Percentiles rank a stretch among this genome's conserved stretches.
These are phyloP conservation scores for Apamea sordens DNA, from an alignment of 2,888 invertebrate species.

Conservation along the genomic window DNA sequence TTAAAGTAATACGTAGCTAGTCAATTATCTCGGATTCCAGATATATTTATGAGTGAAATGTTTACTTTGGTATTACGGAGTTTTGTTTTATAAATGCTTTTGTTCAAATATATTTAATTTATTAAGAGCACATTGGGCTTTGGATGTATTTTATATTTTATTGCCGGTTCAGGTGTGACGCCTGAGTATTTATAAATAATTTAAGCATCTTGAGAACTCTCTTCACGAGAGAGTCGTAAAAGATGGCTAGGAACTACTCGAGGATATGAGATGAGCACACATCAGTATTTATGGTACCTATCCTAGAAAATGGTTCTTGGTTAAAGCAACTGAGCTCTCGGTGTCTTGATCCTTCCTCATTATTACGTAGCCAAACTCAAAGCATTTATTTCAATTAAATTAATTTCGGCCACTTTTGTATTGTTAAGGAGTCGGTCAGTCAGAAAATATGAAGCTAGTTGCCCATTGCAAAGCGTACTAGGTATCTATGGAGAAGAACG, in stretches of 20 bases:
- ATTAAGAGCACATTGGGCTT: conserved; percentile 33
- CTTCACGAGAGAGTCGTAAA: conserved; percentile 41
- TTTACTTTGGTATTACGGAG: conserved; percentile 55
- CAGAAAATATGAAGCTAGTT: neutral
- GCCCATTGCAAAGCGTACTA: neutral
- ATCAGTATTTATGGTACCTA: neutral
- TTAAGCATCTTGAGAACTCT: conserved; percentile 25
- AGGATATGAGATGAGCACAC: neutral
- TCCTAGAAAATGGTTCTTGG: neutral
- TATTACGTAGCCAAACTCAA: neutral
- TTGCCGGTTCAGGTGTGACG: conserved; percentile 37
- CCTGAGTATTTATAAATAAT: conserved; percentile 50
- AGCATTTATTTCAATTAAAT: neutral
- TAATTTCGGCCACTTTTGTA: neutral
- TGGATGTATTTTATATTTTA: conserved; percentile 49
- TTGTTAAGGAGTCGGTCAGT: neutral
- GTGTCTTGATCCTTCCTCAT: neutral
- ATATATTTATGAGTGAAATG: conserved; percentile 68
- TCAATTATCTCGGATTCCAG: conserved; percentile 79
- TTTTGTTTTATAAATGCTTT: conserved; percentile 42
- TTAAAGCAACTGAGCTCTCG: conserved; percentile 6
- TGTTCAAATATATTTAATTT: conserved; percentile 42
- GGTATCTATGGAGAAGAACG: neutral
- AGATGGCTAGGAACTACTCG: conserved; percentile 18
- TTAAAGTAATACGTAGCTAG: conserved; percentile 84